Evolutionary conservation across 2,888 invertebrate species (phyloP), one percentile per base, ranked within the genome.

Genomic region (Apotomis turbidana): DNA sequence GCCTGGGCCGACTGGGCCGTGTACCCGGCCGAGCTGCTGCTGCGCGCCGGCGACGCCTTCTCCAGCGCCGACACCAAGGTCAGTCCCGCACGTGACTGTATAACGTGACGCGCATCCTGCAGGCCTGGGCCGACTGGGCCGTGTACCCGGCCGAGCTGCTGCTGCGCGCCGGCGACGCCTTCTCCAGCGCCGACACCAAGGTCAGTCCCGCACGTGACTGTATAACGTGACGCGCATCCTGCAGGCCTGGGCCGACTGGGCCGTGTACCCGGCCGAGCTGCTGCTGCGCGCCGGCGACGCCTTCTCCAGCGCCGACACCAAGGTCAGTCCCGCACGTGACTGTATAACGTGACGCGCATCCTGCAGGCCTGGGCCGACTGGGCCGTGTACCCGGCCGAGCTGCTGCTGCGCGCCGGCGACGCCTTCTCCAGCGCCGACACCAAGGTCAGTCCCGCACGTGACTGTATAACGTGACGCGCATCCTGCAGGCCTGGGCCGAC

Each of bases 1-100:
- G 98, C 99, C 1, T 99, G 99, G 99, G 99, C 99, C 87, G 99
- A 99, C 86, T 98, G 98, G 96, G 96, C 97, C 13, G 96, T 99
- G 74, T 99, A 99, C 93, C 97, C 99, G 0, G 97, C 97, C 72
- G 98, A 99, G 77, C 97, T 97, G 88, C 94, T 99, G 75, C 95
- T 97, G 75, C 96, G 95, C 83, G 91, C 99, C 74, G 98, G 98
- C 86, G 97, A 98, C 83, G 95, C 97, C 10, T 99, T 99, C 89
- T 93, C 99, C 3, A 99, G 99, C 4, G 87, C 88, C 15, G 90
- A 90, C 85, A 87, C 87, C 41, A 41, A 41, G 41, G 41, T 41
- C 41, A 41, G 41, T 4, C 5, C 41, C 2, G 27, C 1, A 41
- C 41, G 5, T 41, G 41, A 5, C 41, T 41, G 41, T 41, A 1